Conservation (phyloP, 2,797 vertebrate genomes). For the Lepilemur septentrionalis region DNA sequence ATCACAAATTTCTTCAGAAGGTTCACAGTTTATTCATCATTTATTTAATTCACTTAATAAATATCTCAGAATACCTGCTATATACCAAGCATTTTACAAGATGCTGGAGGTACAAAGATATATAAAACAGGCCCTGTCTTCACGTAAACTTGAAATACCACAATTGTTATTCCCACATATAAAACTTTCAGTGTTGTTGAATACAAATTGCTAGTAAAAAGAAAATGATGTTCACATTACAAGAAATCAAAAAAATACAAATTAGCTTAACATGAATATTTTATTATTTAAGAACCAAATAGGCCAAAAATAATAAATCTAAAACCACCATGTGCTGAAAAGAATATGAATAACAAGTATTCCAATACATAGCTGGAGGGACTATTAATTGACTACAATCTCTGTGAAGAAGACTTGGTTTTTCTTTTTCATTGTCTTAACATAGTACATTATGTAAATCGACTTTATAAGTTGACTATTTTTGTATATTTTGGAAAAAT, state of each 20-base stretch:
- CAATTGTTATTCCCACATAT: not conserved
- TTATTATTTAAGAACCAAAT: slow-evolving; percentile 24
- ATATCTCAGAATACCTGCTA: not conserved
- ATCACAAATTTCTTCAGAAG: slow-evolving; percentile 6
- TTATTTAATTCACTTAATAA: slow-evolving; percentile 7
- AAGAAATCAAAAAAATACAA: not conserved
- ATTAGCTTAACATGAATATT: not conserved
- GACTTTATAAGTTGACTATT: not conserved
- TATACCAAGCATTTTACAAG: not conserved
- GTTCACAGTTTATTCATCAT: not conserved
- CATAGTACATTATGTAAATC: not conserved
- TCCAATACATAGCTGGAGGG: not conserved
- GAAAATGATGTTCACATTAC: not conserved
- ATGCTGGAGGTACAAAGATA: not conserved
- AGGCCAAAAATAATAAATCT: not conserved
- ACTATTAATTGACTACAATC: not conserved
- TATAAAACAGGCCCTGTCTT: not conserved
- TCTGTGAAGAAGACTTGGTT: not conserved
- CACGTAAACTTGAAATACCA: not conserved
- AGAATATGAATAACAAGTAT: not conserved
- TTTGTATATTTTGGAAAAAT: not conserved
- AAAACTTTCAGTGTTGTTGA: not conserved
- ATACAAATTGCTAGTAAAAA: not conserved
- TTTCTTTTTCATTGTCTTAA: slow-evolving; percentile 3
- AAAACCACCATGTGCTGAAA: not conserved